Conservation (phyloP, 2,888 invertebrate species). For the Alsophila aescularia region DNA sequence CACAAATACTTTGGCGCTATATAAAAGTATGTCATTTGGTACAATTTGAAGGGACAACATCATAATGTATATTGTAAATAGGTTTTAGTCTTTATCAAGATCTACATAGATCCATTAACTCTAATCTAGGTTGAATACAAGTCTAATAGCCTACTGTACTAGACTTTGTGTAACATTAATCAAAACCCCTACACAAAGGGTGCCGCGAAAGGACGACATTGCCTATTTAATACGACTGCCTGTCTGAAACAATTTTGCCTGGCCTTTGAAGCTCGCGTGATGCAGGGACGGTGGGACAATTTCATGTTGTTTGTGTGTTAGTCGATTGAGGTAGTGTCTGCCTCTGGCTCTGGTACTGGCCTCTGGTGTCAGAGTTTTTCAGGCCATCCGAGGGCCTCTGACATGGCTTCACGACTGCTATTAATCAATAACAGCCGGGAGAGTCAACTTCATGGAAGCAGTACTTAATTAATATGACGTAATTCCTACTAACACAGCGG, state of each 20-base stretch:
- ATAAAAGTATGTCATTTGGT: background rate
- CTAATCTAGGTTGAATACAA: background rate
- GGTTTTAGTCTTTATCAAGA: too few species aligned
- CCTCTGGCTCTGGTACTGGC: too few species aligned
- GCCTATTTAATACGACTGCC: constrained; percentile 18
- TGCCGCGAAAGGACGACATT: constrained; percentile 16
- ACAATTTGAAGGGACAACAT: background rate
- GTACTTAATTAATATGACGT: too few species aligned
- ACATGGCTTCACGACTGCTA: too few species aligned
- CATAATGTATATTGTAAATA: background rate
- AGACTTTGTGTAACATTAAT: constrained; percentile 23
- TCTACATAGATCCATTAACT: background rate
- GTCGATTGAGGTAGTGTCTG: too few species aligned
- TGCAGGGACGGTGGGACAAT: background rate
- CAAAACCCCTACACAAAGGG: constrained; percentile 26
- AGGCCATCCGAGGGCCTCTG: too few species aligned
- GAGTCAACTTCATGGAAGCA: too few species aligned
- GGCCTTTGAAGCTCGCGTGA: constrained; percentile 18
- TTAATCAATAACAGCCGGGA: too few species aligned
- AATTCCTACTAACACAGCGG: too few species aligned
- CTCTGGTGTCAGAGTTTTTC: too few species aligned
- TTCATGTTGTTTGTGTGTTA: too few species aligned
- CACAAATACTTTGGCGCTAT: background rate
- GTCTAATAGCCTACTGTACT: constrained; percentile 5
- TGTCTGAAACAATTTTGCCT: constrained; percentile 28